A percentile compares a stretch with the other conserved stretches of the same genome.
phyloP scores from a whole-genome alignment of 2,888 invertebrate genomes.

The Caenorhabditis japonica region DNA sequence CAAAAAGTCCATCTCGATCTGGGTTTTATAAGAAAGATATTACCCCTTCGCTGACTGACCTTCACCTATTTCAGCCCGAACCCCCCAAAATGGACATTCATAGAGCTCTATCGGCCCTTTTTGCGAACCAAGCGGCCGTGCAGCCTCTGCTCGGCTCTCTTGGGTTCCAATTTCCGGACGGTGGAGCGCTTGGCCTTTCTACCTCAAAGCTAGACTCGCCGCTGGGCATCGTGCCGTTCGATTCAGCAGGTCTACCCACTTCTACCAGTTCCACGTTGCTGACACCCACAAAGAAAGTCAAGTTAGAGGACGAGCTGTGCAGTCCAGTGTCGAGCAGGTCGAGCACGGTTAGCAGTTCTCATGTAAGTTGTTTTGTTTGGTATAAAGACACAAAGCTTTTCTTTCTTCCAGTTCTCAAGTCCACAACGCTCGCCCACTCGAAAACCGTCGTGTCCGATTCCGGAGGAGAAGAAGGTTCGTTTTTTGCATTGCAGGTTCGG shows the following conservation, averaged over 20 bases:
- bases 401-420: constrained; percentile 60
- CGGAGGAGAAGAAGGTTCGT: constrained; percentile 69
- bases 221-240: constrained; percentile 41
- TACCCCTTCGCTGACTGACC: too few species aligned
- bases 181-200: neutral
- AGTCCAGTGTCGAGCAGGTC: constrained; percentile 53
- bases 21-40: too few species aligned
- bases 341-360: constrained; percentile 48
- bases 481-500: constrained; percentile 1
- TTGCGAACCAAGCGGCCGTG: constrained; percentile 18
- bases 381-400: neutral
- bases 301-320: constrained; percentile 29
- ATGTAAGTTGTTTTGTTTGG: constrained; percentile 21
- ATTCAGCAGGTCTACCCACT: constrained; percentile 18
- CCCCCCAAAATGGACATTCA: constrained; percentile 37
- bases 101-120: constrained; percentile 34
- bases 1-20: too few species aligned
- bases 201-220: constrained; percentile 37
- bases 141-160: constrained; percentile 32
- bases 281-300: constrained; percentile 49
- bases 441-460: constrained; percentile 68
- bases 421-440: constrained; percentile 59
- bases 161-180: constrained; percentile 40
- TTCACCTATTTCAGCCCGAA: neutral
- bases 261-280: constrained; percentile 5